These are phyloP conservation scores for Turnix velox DNA, from an alignment of 2,113 vertebrate species.

Conservation along the genomic window DNA sequence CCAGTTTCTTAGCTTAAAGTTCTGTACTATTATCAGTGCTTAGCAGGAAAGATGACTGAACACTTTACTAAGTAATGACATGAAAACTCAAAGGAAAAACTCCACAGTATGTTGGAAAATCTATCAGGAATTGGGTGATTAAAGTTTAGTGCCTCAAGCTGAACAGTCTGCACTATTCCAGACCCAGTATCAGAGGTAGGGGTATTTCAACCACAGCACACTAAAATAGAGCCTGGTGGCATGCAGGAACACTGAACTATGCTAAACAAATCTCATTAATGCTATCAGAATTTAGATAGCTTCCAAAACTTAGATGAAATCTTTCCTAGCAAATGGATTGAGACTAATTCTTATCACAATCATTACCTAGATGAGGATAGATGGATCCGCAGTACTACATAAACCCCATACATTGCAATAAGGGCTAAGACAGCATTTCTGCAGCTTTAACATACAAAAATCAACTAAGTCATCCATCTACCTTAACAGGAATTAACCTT, in stretches of 20 bases:
- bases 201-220: not conserved
- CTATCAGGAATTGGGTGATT: not conserved
- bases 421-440: not conserved
- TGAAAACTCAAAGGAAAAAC: not conserved
- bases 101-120: not conserved
- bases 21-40: not conserved
- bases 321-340: not conserved
- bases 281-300: not conserved
- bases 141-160: not conserved
- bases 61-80: not conserved
- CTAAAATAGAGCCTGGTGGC: not conserved
- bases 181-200: not conserved
- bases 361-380: not conserved
- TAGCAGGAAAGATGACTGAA: conserved; percentile 16
- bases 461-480: not conserved
- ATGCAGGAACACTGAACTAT: not conserved
- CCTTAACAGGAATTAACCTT: not conserved
- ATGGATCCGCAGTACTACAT: not conserved
- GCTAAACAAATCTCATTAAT: not conserved
- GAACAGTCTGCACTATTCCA: not conserved
- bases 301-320: not conserved
- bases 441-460: not conserved
- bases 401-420: accelerated
- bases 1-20: not conserved
- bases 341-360: not conserved